Evolutionary conservation across 2,888 invertebrate species (phyloP).

Genomic region (Lottia scabra): DNA sequence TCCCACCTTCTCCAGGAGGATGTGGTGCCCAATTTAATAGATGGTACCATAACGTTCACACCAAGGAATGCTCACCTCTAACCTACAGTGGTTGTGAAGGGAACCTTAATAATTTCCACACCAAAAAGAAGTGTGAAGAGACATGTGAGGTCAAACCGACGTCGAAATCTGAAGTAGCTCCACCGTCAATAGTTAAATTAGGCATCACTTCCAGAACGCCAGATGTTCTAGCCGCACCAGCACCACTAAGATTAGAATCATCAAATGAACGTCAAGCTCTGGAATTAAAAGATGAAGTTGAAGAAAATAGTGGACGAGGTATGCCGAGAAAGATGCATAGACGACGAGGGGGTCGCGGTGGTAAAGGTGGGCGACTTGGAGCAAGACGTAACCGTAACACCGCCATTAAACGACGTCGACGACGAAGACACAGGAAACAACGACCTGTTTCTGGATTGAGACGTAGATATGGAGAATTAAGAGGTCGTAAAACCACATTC

Average conservation of each 20-base stretch:
- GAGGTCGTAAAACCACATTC: background rate
- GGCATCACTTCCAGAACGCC: background rate
- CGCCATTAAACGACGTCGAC: conserved; percentile 12
- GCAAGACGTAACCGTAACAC: conserved; percentile 29
- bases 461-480: background rate
- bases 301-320: conserved; percentile 25
- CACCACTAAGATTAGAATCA: conserved; percentile 5
- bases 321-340: conserved; percentile 29
- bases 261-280: conserved; percentile 11
- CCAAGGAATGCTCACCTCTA: conserved; percentile 55
- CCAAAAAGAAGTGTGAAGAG: conserved; percentile 46
- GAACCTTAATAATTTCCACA: conserved; percentile 57
- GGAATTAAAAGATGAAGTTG: conserved; percentile 17
- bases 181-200: background rate
- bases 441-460: background rate
- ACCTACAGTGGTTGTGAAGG: conserved; percentile 58
- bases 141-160: conserved; percentile 38
- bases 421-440: conserved; percentile 5
- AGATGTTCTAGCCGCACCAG: conserved; percentile 8
- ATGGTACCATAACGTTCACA: conserved; percentile 57
- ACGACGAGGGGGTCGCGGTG: conserved; percentile 33
- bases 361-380: conserved; percentile 23
- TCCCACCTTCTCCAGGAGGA: conserved; percentile 48
- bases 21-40: conserved; percentile 53
- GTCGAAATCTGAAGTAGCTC: background rate